Evolutionary conservation across 2,113 vertebrate species (phyloP), one percentile per base, ranked within the genome.

Genomic region (Carlito syrichta): DNA sequence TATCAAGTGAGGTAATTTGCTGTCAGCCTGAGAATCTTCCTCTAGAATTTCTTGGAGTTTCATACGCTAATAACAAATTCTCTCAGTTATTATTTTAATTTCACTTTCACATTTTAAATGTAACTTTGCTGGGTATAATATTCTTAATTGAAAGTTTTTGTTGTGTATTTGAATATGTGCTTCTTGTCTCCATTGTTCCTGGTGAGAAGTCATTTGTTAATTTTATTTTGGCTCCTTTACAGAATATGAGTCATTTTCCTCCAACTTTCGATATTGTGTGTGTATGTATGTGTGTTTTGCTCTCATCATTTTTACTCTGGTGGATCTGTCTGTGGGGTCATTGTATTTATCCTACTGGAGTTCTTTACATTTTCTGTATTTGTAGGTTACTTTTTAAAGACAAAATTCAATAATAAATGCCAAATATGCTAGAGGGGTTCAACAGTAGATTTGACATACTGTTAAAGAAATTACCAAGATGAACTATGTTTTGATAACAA

Each of bases 241-340:
- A n/a, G 17, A n/a, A 68, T n/a, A 38, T n/a, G 66, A 73, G 22
- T 73, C 22, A 27, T 27, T 43, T 25, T n/a, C 8, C 35, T 35
- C 62, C n/a, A 40, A n/a, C 38, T 43, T 73, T 73, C 38, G 43
- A 27, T 43, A 12, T 27, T 73, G 40, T 40, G n/a, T 71, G 20
- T 3, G 40, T 43, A n/a, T n/a, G n/a, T n/a, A n/a, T n/a, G n/a
- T n/a, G n/a, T n/a, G 23, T 73, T 43, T 13, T 0, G 10, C 22
- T 73, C 27, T 73, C 40, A 43, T 8, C 22, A 43, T 73, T 43
- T 73, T 73, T 43, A 73, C 38, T n/a, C n/a, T 73, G 2, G 3
- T 71, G 38, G 25, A 22, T 43, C 38, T 73, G 22, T 43, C 43
- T 23, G 38, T 43, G 35, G 12, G 22, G 22, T 73, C 69, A 25